Percentiles rank a stretch among this genome's conserved stretches.
Evolutionary conservation across 2,888 invertebrate species (phyloP).

Genomic region (Orgyia antiqua): DNA sequence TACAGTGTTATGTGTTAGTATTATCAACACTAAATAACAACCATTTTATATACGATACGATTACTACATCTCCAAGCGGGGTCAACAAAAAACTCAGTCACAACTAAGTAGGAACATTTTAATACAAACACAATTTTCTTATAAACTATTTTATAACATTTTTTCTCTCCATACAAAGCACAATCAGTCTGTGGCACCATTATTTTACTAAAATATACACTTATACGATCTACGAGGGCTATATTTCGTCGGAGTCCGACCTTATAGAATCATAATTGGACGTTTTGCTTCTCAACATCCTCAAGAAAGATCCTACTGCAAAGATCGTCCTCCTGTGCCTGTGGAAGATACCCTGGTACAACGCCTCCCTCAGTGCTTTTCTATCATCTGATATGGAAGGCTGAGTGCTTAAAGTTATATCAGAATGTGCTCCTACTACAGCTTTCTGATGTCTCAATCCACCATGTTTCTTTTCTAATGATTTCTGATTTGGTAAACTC

Average conservation of each 20-base stretch:
- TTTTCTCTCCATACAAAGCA: conserved; percentile 55
- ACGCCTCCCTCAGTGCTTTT: conserved; percentile 84
- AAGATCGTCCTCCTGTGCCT: conserved; percentile 86
- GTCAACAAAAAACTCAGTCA: conserved; percentile 42
- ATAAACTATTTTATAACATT: conserved; percentile 48
- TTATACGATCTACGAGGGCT: conserved; percentile 49
- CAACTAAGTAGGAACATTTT: conserved; percentile 70
- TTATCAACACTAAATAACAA: conserved; percentile 32
- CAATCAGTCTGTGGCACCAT: conserved; percentile 67
- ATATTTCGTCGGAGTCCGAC: conserved; percentile 76
- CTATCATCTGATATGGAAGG: conserved; percentile 77
- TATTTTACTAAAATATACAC: conserved; percentile 46
- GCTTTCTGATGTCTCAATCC: conserved; percentile 80
- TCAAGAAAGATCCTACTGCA: conserved; percentile 85
- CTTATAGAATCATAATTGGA: conserved; percentile 87
- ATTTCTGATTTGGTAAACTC: conserved; percentile 74
- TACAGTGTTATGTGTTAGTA: conserved; percentile 17
- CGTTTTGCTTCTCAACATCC: conserved; percentile 85
- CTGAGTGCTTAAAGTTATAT: conserved; percentile 71
- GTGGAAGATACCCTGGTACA: conserved; percentile 88
- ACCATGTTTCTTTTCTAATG: conserved; percentile 73
- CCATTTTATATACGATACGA: conserved; percentile 25
- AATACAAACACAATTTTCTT: conserved; percentile 53
- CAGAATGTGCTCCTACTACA: conserved; percentile 78
- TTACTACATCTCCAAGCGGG: conserved; percentile 39